Percentiles rank a stretch among this genome's conserved stretches.
These are phyloP conservation scores for Diachasma alloeum DNA, from an alignment of 1,140 invertebrate species.

Conservation along the genomic window DNA sequence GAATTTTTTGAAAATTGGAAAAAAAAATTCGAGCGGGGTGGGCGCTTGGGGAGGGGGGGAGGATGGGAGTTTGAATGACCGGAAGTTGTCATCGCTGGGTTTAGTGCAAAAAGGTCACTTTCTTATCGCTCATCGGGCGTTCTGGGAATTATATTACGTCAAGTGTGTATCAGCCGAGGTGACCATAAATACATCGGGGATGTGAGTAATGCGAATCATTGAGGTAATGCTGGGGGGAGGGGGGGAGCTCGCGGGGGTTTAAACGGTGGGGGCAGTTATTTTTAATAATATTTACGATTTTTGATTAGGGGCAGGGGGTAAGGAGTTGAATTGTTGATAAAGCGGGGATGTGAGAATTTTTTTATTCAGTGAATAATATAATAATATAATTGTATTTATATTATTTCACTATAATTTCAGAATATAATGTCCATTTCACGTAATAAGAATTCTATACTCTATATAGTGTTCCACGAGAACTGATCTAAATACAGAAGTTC, in stretches of 20 bases:
- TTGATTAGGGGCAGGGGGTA: no score
- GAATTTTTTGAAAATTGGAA: no score
- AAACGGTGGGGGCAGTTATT: background rate
- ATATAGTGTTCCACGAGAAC: no score
- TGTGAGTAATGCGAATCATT: conserved; percentile 42
- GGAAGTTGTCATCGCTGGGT: background rate
- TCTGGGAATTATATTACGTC: conserved; percentile 58
- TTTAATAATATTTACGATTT: conserved; percentile 5
- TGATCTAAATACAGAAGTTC: no score
- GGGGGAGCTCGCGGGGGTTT: background rate
- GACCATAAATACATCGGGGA: conserved; percentile 53
- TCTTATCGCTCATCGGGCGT: conserved; percentile 58
- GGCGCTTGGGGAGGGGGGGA: background rate
- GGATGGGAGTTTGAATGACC: background rate
- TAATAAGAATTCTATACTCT: no score
- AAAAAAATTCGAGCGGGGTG: background rate
- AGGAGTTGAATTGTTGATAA: no score
- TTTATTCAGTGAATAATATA: no score
- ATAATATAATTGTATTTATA: no score
- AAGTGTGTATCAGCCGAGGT: conserved; percentile 48
- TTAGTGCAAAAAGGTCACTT: conserved; percentile 31
- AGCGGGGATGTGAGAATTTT: no score
- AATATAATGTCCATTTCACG: no score
- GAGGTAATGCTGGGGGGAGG: conserved; percentile 1
- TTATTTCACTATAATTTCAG: no score